Conservation (phyloP, 2,888 invertebrate species). For the Phlogophora meticulosa region DNA sequence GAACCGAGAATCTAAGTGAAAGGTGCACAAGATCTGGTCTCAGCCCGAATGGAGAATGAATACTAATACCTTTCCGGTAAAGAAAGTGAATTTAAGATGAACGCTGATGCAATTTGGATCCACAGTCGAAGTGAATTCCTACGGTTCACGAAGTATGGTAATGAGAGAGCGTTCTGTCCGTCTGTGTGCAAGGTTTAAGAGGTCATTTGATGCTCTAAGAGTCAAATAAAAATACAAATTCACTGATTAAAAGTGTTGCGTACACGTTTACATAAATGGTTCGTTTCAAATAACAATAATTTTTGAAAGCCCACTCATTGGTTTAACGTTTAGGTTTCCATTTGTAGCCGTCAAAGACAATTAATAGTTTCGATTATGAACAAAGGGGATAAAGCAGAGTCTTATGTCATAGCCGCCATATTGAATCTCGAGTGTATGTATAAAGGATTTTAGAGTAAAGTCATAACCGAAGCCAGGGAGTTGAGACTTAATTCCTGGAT, state of each 20-base stretch:
- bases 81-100: slow-evolving; percentile 57
- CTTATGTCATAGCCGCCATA: no score
- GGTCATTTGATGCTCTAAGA: not conserved
- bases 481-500: no score
- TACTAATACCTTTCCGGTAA: slow-evolving; percentile 62
- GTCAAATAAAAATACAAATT: not conserved
- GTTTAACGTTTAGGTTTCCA: not conserved
- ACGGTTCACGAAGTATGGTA: slow-evolving; percentile 8
- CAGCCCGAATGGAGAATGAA: slow-evolving; percentile 45
- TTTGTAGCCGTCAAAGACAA: not conserved
- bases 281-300: slow-evolving; percentile 10
- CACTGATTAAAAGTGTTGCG: slow-evolving; percentile 6
- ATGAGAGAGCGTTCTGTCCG: slow-evolving; percentile 1
- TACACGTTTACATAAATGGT: not conserved
- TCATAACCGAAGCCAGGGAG: no score
- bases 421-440: no score
- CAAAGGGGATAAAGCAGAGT: no score
- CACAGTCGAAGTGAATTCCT: slow-evolving; percentile 28
- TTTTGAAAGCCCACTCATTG: slow-evolving; percentile 8
- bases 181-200: not conserved
- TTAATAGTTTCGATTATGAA: no score
- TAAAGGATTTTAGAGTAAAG: no score
- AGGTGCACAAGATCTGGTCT: slow-evolving; percentile 56
- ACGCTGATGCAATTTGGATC: slow-evolving; percentile 37
- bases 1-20: not conserved